These are phyloP conservation scores for Pristionchus mayeri DNA, from an alignment of 2,888 invertebrate species.

Conservation along the genomic window DNA sequence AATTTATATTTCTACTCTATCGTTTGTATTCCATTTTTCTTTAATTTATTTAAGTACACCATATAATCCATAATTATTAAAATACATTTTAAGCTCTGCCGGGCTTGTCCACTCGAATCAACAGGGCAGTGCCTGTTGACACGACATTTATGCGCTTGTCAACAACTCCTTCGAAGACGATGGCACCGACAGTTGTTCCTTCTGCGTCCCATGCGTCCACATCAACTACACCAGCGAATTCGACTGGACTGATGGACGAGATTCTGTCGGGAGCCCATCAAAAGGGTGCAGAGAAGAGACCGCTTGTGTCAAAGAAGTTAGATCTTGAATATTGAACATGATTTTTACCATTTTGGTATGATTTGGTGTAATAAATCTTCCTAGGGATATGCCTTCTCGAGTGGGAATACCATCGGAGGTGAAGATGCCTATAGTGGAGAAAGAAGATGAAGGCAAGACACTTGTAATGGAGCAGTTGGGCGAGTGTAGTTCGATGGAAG, in stretches of 20 bases:
- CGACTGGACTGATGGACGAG: neutral
- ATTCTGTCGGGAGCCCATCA: neutral
- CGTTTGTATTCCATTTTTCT: no score
- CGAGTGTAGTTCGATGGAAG: no score
- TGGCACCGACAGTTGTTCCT: no score
- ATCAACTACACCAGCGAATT: neutral
- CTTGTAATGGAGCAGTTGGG: neutral
- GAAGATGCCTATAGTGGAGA: neutral
- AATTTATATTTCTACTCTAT: neutral
- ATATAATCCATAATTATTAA: no score
- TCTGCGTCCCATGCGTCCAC: no score
- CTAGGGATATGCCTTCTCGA: neutral
- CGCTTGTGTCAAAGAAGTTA: neutral
- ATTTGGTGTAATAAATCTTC: no score
- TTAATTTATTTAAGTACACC: no score
- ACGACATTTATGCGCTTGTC: neutral
- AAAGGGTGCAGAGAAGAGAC: neutral
- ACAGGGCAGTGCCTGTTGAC: neutral
- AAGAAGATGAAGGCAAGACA: neutral
- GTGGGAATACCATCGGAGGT: neutral
- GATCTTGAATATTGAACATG: no score
- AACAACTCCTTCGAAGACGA: no score
- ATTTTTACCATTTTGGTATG: no score
- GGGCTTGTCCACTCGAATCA: neutral
- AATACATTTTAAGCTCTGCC: neutral